Base-by-base conservation (phyloP, 2,113 vertebrate genomes). In the Pycnonotus jocosus region DNA sequence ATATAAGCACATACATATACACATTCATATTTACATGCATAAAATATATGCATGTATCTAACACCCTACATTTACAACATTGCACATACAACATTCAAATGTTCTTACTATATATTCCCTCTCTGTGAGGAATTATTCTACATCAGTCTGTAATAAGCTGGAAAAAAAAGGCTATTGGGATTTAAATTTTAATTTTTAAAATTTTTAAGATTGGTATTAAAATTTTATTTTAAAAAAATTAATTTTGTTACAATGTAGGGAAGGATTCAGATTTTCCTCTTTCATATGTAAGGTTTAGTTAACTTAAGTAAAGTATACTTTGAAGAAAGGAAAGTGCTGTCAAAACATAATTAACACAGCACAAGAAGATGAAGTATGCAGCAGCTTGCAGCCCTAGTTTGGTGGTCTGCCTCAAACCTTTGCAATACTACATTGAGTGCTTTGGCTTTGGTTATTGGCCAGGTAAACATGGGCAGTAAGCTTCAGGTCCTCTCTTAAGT, bases 91-190 rank as follows among this genome's bases (percentile, higher is more conserved):
- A 18, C n/a, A n/a, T n/a, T 5, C 31, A 66, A 82, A 60, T 0
- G 2, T 51, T 57, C 15, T 76, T 64, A 54, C 23, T 56, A n/a
- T 11, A 53, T 18, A 70, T 25, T 21, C 11, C 19, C 19, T 33
- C 10, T 38, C 57, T 44, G 33, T 38, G 15, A 81, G 12, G 8
- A 90, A 61, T 66, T 73, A 35, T 47, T 77, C 23, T 22, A 3
- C 1, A 61, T 10, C 24, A 31, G 20, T 24, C 16, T 51, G 70
- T 40, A 89, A 68, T 0, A 0, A 44, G 2, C 7, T 22, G 6
- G 3, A 10, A 25, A 57, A 31, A 70, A 51, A 1, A 15, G 12
- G 10, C 21, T 35, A 31, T 5, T 15, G 8, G 12, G 28, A 78
- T 84, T 73, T 68, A 85, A 73, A 50, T 54, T 84, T 62, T 40